phyloP scores from a whole-genome alignment of 1,140 invertebrate species.

The Chelonus insularis region DNA sequence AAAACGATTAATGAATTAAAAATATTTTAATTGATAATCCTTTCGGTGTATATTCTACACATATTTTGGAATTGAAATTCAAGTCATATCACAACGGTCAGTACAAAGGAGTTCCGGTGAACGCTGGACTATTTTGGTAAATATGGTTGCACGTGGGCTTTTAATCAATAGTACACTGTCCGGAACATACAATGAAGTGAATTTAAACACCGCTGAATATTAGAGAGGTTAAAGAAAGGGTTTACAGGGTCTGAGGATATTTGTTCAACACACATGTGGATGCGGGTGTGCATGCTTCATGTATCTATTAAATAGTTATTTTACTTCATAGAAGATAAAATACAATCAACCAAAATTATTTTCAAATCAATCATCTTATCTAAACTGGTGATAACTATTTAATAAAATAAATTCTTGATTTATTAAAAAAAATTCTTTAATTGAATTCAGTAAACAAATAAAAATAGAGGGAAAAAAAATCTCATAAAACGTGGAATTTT shows the following conservation, averaged over 20 bases:
- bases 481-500: not conserved
- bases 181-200: slow-evolving; percentile 14
- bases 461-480: not conserved
- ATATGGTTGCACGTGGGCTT: slow-evolving; percentile 27
- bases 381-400: too few relatives aligned
- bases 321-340: too few relatives aligned
- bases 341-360: too few relatives aligned
- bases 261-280: too few relatives aligned
- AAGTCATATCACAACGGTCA: slow-evolving; percentile 16
- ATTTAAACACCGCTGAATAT: slow-evolving; percentile 8
- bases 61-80: slow-evolving; percentile 21
- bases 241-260: not conserved
- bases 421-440: too few relatives aligned
- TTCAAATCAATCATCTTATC: too few relatives aligned
- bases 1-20: too few relatives aligned
- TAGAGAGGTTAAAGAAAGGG: not conserved
- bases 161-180: slow-evolving; percentile 21
- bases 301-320: not conserved
- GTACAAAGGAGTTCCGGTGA: slow-evolving; percentile 3
- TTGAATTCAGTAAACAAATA: not conserved
- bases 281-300: not conserved
- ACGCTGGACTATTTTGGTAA: slow-evolving; percentile 11
- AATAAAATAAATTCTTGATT: too few relatives aligned
- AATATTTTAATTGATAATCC: too few relatives aligned
- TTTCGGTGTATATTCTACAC: too few relatives aligned